Evolutionary conservation across 2,888 invertebrate species (phyloP), one percentile per base, ranked within the genome.

Genomic region (Stomorhina lunata): DNA sequence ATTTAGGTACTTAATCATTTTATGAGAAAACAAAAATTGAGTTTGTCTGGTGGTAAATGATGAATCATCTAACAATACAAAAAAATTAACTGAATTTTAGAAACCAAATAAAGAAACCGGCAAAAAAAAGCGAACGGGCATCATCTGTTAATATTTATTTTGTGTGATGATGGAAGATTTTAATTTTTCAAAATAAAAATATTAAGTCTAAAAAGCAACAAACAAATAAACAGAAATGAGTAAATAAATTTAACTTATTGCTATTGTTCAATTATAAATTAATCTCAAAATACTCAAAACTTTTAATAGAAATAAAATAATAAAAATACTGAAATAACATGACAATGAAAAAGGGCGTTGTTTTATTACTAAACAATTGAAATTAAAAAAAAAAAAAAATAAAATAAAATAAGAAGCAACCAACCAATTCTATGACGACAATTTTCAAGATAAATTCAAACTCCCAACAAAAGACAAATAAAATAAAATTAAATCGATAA

Each of bases 51-150:
- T 37, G 17, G 22, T 34, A 9, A 22, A 53, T 63, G 55, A 43
- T 81, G 81, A 69, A 55, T 81, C 77, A 81, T 17, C 50, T n/a
- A n/a, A 22, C 17, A 53, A 15, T 40, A 37, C n/a, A 27, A 37
- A 40, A 37, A 40, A 61, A 37, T 29, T 65, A 20, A 37, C 43
- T 45, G 17, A 37, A 34, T 57, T 75, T 65, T 29, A 3, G 45
- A 69, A 20, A 17, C n/a, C 15, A 57, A 29, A 59, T 29, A 25
- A 4, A 53, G 12, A n/a, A n/a, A 10, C 45, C 12, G 7, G 0
- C 22, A 17, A n/a, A n/a, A n/a, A n/a, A 43, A 43, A 7, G n/a
- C 37, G 20, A 50, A 12, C 66, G 20, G 57, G 20, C 76, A 66
- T 48, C 66, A 76, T 37, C 48, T 37, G 59, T 22, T 68, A n/a